A percentile compares a stretch with the other conserved stretches of the same genome.
Evolutionary conservation across 1,140 invertebrate genomes (phyloP).

Genomic region (Drosophila nigromelanica): DNA sequence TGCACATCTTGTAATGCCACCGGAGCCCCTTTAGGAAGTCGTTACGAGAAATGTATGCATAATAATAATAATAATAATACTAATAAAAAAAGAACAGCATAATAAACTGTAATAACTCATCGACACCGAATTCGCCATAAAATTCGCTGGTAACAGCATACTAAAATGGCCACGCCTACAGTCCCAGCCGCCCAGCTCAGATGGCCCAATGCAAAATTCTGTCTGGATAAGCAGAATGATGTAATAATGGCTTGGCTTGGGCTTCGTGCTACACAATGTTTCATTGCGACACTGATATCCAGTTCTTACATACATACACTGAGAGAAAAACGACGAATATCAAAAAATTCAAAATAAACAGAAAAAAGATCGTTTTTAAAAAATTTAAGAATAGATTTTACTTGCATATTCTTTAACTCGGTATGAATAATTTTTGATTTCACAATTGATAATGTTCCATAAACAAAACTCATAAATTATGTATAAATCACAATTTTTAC

Average conservation of each 20-base stretch:
- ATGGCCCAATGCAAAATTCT: conserved; percentile 32
- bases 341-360: too few relatives aligned
- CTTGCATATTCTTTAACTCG: too few relatives aligned
- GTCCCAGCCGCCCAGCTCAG: neutral
- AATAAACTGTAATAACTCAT: conserved; percentile 21
- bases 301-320: conserved; percentile 9
- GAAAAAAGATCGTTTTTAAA: too few relatives aligned
- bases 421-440: too few relatives aligned
- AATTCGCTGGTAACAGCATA: conserved; percentile 4
- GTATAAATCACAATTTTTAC: too few relatives aligned
- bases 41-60: conserved; percentile 9
- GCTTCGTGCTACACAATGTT: neutral
- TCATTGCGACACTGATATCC: conserved; percentile 15
- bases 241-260: conserved; percentile 47
- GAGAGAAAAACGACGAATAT: too few relatives aligned
- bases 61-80: conserved; percentile 8
- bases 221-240: conserved; percentile 49
- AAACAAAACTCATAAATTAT: too few relatives aligned
- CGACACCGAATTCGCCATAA: conserved; percentile 11
- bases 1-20: neutral
- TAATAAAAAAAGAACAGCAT: conserved; percentile 17
- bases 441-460: too few relatives aligned
- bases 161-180: conserved; percentile 12
- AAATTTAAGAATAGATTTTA: too few relatives aligned
- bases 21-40: neutral